phyloP scores from a whole-genome alignment of 2,113 vertebrate genomes.

The Barnardius zonarius region DNA sequence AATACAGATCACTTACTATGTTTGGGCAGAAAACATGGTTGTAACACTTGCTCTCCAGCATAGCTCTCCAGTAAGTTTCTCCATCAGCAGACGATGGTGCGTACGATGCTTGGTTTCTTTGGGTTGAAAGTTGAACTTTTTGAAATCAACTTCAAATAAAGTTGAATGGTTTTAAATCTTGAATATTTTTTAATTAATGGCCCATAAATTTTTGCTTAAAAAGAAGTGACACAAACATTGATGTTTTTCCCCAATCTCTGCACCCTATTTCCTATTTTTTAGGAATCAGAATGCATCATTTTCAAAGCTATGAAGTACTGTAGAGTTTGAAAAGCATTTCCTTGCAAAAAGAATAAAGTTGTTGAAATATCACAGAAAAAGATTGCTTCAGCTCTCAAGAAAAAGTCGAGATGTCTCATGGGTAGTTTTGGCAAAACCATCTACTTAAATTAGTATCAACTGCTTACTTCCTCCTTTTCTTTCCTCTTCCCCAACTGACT shows the following conservation, averaged over 20 bases:
- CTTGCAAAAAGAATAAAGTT: neutral
- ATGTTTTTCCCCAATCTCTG: neutral
- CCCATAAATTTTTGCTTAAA: neutral
- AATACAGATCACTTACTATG: neutral
- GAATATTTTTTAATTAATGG: neutral
- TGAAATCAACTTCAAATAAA: no score
- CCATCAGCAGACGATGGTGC: neutral
- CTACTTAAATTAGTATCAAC: constrained; percentile 28
- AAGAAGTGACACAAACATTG: neutral
- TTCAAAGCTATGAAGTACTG: neutral
- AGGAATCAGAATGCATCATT: neutral
- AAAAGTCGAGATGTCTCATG: neutral
- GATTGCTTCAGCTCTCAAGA: constrained; percentile 22
- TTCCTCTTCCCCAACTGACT: constrained; percentile 21
- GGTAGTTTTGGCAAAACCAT: constrained; percentile 49
- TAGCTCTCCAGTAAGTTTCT: neutral
- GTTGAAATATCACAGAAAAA: constrained; percentile 20
- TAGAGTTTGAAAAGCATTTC: constrained; percentile 1
- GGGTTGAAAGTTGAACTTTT: neutral
- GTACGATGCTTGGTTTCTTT: neutral
- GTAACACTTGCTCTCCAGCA: neutral
- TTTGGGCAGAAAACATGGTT: neutral
- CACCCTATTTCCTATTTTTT: neutral
- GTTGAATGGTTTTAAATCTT: no score
- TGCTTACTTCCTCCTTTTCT: constrained; percentile 35